A percentile compares a stretch with the other conserved stretches of the same genome.
These are phyloP conservation scores for Bufo bufo DNA, from an alignment of 2,113 vertebrate genomes.

Conservation along the genomic window DNA sequence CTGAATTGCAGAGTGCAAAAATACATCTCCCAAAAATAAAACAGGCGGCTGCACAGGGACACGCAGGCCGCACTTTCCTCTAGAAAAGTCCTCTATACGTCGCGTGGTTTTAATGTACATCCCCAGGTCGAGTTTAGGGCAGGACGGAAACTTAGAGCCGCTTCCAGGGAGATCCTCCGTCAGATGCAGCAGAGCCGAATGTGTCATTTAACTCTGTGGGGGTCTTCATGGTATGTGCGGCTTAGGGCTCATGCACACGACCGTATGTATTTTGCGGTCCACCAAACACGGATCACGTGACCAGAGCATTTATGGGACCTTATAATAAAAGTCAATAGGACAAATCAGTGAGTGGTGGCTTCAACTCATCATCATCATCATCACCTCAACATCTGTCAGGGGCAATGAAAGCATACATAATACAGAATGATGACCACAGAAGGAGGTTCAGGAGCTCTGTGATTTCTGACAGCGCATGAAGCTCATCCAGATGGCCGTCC, in stretches of 20 bases:
- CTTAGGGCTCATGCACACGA: no score
- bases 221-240: no score
- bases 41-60: not conserved
- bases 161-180: not conserved
- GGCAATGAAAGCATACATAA: not conserved
- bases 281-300: no score
- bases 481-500: not conserved
- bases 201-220: not conserved
- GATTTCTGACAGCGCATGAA: not conserved
- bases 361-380: not conserved
- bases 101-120: not conserved
- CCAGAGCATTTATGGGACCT: no score
- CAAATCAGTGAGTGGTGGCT: no score
- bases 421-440: not conserved
- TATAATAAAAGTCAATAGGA: no score
- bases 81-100: not conserved
- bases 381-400: not conserved
- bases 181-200: not conserved
- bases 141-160: not conserved
- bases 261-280: no score
- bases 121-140: not conserved
- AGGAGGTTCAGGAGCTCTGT: not conserved
- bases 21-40: slow-evolving; percentile 62
- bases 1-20: slow-evolving; percentile 36
- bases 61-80: not conserved